Evolutionary conservation across 2,113 vertebrate genomes (phyloP), one percentile per base, ranked within the genome.

Genomic region (Neomonachus schauinslandi): DNA sequence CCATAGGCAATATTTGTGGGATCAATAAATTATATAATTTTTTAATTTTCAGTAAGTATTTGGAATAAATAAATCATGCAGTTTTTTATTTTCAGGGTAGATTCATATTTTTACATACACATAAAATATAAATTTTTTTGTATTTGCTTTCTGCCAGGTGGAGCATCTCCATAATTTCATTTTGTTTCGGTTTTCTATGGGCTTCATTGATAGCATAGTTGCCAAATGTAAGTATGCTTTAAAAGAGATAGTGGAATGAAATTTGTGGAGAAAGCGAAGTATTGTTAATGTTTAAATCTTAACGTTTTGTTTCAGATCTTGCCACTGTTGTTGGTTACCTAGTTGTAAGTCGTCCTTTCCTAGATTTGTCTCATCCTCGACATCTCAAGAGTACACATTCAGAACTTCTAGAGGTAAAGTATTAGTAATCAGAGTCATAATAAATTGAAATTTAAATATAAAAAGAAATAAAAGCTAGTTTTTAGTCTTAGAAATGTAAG

Each of bases 121-220:
- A 82, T 36, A 36, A 89, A 81, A 4, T 95, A 49, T 31, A n/a
- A 63, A n/a, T 90, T 26, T 18, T 97, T 93, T 91, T 67, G 4
- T 71, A 92, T 94, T 89, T 92, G 77, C 57, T 49, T 98, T 31
- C 97, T 97, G 13, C 59, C 97, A 99, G 99, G 99, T 99, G 97
- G 99, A 99, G 63, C 99, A 99, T 82, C 98, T 99, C 84, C 99
- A 99, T 98, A 99, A 99, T 96, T 99, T 99, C 98, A 99, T 99
- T 98, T 99, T 99, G 98, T 99, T 99, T 97, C 99, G 99, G 31
- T 99, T 99, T 98, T 99, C 99, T 53, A 99, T 99, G 99, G 99
- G 99, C n/a, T 99, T 99, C 98, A 98, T 99, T 97, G 99, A 99
- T 98, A 99, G 98, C 93, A 99, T 99, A 76, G 99, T 99, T 97